phyloP scores from a whole-genome alignment of 2,888 invertebrate genomes.

The Cheilosia pagana region DNA sequence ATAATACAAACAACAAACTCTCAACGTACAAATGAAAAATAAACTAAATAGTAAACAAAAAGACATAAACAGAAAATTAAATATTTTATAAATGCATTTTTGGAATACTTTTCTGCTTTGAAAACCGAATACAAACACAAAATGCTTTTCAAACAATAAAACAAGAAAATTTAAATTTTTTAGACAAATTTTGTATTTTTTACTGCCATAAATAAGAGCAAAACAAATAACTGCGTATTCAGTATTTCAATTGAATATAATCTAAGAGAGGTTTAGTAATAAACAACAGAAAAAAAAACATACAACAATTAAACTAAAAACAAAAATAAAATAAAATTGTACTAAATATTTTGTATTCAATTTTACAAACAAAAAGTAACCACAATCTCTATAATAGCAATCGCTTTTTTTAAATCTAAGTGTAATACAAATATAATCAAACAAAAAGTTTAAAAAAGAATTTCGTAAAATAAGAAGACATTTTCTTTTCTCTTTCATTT shows the following conservation, averaged over 20 bases:
- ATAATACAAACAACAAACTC: conserved; percentile 58
- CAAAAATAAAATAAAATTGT: conserved; percentile 22
- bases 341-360: conserved; percentile 60
- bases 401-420: conserved; percentile 49
- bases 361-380: conserved; percentile 48
- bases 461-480: conserved; percentile 12
- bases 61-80: conserved; percentile 42
- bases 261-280: conserved; percentile 48
- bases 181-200: conserved; percentile 66
- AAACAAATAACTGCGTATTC: conserved; percentile 50
- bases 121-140: conserved; percentile 33
- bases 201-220: conserved; percentile 65
- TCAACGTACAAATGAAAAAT: conserved; percentile 73
- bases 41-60: conserved; percentile 55
- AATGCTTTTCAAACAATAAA: conserved; percentile 48
- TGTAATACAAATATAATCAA: conserved; percentile 60
- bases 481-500: background rate
- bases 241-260: conserved; percentile 63
- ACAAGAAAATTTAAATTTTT: conserved; percentile 56
- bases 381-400: conserved; percentile 43
- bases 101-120: conserved; percentile 52
- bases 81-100: conserved; percentile 67
- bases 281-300: conserved; percentile 21
- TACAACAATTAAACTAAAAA: conserved; percentile 8
- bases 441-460: conserved; percentile 6